Evolutionary conservation across 2,797 vertebrate genomes (phyloP).

Genomic region (Mycteria americana): DNA sequence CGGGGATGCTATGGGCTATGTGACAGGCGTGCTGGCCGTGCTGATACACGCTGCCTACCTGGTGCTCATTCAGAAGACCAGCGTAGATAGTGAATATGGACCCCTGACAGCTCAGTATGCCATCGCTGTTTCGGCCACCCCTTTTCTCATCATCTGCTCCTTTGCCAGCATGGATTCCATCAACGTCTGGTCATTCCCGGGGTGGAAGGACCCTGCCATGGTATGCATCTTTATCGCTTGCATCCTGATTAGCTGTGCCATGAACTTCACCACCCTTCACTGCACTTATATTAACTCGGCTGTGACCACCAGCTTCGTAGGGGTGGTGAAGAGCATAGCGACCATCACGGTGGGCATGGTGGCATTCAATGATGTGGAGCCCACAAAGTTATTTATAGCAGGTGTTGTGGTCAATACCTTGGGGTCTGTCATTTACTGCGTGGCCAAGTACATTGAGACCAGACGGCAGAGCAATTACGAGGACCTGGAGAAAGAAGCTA

Average conservation of each 20-base stretch:
- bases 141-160: slow-evolving; percentile 83
- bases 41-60: slow-evolving; percentile 94
- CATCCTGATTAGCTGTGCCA: slow-evolving; percentile 91
- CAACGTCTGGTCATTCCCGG: slow-evolving; percentile 89
- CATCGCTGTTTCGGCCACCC: slow-evolving; percentile 89
- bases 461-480: slow-evolving; percentile 88
- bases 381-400: slow-evolving; percentile 89
- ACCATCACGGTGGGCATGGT: slow-evolving; percentile 98
- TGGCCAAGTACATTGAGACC: slow-evolving; percentile 90
- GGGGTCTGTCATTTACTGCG: slow-evolving; percentile 93
- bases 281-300: slow-evolving; percentile 99
- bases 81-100: slow-evolving; percentile 87
- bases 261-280: slow-evolving; percentile 98
- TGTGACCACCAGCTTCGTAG: slow-evolving; percentile 98
- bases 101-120: slow-evolving; percentile 94
- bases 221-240: slow-evolving; percentile 86
- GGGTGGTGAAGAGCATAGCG: slow-evolving; percentile 96
- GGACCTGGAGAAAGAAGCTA: slow-evolving; percentile 84
- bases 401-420: slow-evolving; percentile 95
- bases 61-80: slow-evolving; percentile 95
- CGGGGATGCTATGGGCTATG: slow-evolving; percentile 91
- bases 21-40: slow-evolving; percentile 91
- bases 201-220: slow-evolving; percentile 89
- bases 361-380: slow-evolving; percentile 91
- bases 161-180: slow-evolving; percentile 90